phyloP scores from a whole-genome alignment of 2,113 vertebrate species.

The Neodon shergylaensis region DNA sequence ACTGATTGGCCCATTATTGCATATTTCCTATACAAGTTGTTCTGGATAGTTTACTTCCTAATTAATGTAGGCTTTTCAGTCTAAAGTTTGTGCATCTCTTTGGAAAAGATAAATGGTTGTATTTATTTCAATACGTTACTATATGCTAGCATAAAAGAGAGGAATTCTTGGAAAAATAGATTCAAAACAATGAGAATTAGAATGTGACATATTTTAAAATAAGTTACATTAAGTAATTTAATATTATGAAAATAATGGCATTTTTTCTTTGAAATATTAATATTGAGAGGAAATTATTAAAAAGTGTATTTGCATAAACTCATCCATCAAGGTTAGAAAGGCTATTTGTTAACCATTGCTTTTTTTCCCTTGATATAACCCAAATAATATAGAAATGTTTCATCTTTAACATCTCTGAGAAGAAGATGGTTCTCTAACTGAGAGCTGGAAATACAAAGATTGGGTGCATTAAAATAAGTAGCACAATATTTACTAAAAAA shows the following conservation, averaged over 20 bases:
- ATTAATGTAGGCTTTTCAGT: conserved; percentile 27
- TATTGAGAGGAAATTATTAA: not conserved
- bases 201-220: not conserved
- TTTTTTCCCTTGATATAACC: not conserved
- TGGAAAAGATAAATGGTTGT: not conserved
- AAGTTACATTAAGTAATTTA: not conserved
- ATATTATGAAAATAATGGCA: not conserved
- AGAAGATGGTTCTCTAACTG: not conserved
- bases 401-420: not conserved
- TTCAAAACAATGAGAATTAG: not conserved
- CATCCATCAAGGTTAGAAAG: not conserved
- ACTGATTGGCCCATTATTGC: not conserved
- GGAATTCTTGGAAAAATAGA: not conserved
- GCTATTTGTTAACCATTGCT: not conserved
- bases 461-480: not conserved
- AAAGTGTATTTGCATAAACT: not conserved
- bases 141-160: not conserved
- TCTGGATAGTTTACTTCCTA: not conserved
- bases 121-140: not conserved
- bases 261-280: not conserved
- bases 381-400: not conserved
- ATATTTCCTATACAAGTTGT: not conserved
- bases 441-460: not conserved
- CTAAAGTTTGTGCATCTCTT: not conserved
- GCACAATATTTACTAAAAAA: not conserved